phyloP scores from a whole-genome alignment of 2,113 vertebrate genomes.

The Oostethus manadensis region DNA sequence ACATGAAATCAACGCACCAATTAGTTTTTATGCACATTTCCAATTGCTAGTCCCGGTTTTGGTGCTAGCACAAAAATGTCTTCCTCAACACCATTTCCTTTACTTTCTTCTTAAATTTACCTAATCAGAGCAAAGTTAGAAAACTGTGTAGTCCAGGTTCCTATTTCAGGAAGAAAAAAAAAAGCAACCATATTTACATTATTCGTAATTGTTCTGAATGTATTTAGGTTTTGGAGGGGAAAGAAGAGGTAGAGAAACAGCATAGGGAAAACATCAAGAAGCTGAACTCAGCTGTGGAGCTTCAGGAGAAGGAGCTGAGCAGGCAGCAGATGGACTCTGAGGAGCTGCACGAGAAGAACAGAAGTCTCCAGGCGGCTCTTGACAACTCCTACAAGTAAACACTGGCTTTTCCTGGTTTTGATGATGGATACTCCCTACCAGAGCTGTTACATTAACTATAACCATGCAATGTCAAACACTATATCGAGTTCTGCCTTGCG shows the following conservation, averaged over 20 bases:
- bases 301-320: constrained; percentile 84
- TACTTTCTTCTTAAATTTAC: no score
- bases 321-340: constrained; percentile 76
- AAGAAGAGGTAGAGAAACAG: constrained; percentile 94
- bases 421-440: not conserved
- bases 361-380: constrained; percentile 87
- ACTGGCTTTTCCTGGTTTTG: not conserved
- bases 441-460: not conserved
- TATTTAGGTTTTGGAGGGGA: constrained; percentile 86
- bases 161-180: not conserved
- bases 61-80: no score
- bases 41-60: no score
- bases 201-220: not conserved
- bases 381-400: constrained; percentile 88
- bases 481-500: not conserved
- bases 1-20: no score
- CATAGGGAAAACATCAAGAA: constrained; percentile 95
- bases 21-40: no score
- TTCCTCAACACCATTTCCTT: no score
- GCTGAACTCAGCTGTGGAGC: constrained; percentile 83
- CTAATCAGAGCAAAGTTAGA: no score
- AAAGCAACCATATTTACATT: not conserved
- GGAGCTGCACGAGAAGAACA: constrained; percentile 85
- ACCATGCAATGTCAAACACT: not conserved
- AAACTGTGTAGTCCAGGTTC: no score